Base-by-base conservation (phyloP, 2,888 invertebrate species). In the Pristionchus japonicus region DNA sequence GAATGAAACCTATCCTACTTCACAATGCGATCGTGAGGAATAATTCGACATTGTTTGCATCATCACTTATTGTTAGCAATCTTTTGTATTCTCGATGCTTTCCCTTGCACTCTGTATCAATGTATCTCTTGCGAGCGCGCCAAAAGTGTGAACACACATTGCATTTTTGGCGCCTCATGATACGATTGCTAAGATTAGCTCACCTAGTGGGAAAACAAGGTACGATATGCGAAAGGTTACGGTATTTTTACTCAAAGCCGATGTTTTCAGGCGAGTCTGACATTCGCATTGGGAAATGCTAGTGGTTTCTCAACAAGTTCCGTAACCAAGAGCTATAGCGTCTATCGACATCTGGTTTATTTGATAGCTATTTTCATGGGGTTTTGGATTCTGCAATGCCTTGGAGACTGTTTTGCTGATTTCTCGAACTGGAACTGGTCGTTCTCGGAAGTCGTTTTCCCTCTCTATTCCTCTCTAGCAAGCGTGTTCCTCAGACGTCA, bases 21-120 rank as follows among this genome's bases (percentile, higher is more conserved):
- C n/a, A n/a, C n/a, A n/a, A n/a, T n/a, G n/a, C n/a, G n/a, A n/a
- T 13, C 3, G 4, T 52, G 4, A 20, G 52, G 52, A 17, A 52
- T 20, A 1, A 23, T 52, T 20, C 52, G 52, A n/a, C n/a, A 52
- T 52, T 52, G 17, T 23, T 64, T 64, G 64, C 64, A 64, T 64
- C 64, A 64, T 64, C 64, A 34, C 64, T 64, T 31, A 11, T n/a
- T n/a, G n/a, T n/a, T n/a, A n/a, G 31, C 20, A 27, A 64, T 64
- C 31, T 11, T 34, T 31, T 31, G n/a, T 37, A 70, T 70, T 70
- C n/a, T 37, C 61, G n/a, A 27, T 23, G 27, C 15, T 67, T 31
- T 11, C 70, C 20, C 37, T 37, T 70, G 70, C 70, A 70, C 70
- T 70, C 20, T 37, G 70, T 70, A 70, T 70, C 70, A 70, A 70